A percentile compares a stretch with the other conserved stretches of the same genome.
These are phyloP conservation scores for Eupithecia abbreviata DNA, from an alignment of 2,888 invertebrate genomes.

Conservation along the genomic window DNA sequence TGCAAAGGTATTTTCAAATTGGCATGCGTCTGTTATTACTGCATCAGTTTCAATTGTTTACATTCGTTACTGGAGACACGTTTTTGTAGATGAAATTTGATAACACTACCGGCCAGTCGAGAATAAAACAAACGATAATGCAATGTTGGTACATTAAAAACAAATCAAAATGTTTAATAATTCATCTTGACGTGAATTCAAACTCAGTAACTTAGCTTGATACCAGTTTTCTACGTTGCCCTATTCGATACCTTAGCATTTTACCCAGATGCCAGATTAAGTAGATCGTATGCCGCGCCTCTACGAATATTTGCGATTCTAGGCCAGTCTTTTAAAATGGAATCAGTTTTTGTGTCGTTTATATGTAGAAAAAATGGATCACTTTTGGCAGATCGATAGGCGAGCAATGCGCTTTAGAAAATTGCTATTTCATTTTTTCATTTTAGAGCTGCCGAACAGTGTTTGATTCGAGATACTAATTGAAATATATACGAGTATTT, in stretches of 20 bases:
- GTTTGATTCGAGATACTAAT: not conserved
- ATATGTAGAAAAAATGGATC: conserved; percentile 17
- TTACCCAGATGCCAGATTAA: conserved; percentile 33
- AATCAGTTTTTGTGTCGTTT: conserved; percentile 28
- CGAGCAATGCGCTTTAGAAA: not conserved
- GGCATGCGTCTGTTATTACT: conserved; percentile 30
- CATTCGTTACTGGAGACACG: conserved; percentile 16
- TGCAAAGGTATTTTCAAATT: conserved; percentile 41
- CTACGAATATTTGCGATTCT: conserved; percentile 29
- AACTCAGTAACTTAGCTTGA: not conserved
- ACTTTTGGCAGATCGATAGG: conserved; percentile 7
- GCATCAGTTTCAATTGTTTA: conserved; percentile 22
- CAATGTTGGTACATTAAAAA: not conserved
- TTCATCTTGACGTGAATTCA: not conserved
- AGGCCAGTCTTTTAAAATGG: conserved; percentile 28
- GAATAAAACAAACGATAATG: not conserved
- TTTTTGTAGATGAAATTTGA: conserved; percentile 1
- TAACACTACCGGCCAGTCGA: not conserved
- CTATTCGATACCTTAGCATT: conserved; percentile 31
- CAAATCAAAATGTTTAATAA: not conserved
- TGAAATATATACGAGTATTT: not conserved
- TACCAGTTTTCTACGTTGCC: not conserved
- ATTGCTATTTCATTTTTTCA: not conserved
- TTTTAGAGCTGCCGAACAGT: not conserved
- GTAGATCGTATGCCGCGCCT: conserved; percentile 30